Base-by-base conservation (phyloP, 2,797 vertebrate species). In the Gymnoscopelus microlampas region DNA sequence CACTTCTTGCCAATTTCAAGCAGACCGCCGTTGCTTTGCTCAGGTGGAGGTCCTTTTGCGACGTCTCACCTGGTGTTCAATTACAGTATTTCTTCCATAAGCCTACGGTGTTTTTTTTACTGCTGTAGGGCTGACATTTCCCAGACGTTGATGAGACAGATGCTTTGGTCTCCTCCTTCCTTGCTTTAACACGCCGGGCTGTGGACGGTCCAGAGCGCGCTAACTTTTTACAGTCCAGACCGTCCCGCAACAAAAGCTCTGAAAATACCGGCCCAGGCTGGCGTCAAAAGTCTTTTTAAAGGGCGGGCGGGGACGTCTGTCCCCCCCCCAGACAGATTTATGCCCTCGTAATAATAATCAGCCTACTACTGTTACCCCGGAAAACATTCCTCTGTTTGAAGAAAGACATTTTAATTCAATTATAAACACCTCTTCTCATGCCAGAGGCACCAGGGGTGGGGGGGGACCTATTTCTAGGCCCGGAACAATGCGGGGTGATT, bases 311-410 rank as follows among this genome's bases (percentile, higher is more conserved):
- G 60, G 72, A 71, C 51, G 72, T 81, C 81, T 73, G 82, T 71
- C 85, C 82, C 73, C 82, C 73, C 83, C 73, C 75, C 79, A 74
- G 90, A 87, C 83, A 90, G 89, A 92, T 90, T 91, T 91, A 93
- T 86, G 88, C 74, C 70, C 81, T 85, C 72, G 70, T 90, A 91
- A 88, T 88, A 93, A 91, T 93, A 88, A 92, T 89, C 77, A 88
- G 86, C 79, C 79, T 83, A 88, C 90, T 91, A 83, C 80, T 85
- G 85, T 90, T 92, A 89, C 90, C 78, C 78, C 66, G 77, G 75
- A 74, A 87, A 83, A 74, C 85, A 85, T 91, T 87, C 86, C 86
- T 83, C 73, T 63, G 82, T 86, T 89, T 87, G 80, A 83, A 90
- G 85, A 83, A 75, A 89, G 86, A 85, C 79, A 76, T 83, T 84